phyloP scores from a whole-genome alignment of 2,113 vertebrate genomes.

The Salvelinus alpinus region DNA sequence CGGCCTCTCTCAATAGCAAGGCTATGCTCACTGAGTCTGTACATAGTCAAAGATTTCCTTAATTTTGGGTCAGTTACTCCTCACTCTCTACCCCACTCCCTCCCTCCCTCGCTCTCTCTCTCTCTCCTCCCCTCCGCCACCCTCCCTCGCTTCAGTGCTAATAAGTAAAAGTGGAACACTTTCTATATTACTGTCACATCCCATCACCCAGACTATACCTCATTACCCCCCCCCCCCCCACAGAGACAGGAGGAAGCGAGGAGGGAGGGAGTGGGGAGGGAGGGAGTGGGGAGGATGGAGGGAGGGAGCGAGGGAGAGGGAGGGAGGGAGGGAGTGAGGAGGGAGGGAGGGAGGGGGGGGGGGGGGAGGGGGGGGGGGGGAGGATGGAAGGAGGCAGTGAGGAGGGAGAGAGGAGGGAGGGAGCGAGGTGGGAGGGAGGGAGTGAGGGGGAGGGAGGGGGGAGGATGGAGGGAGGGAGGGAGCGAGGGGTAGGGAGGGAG shows the following conservation, averaged over 20 bases:
- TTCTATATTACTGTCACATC: constrained; percentile 68
- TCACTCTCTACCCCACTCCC: neutral
- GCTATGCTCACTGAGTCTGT: too few relatives aligned
- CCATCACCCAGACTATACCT: constrained; percentile 63
- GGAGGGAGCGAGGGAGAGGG: neutral
- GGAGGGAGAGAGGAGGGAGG: neutral
- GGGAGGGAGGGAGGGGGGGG: neutral
- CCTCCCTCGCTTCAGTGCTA: constrained; percentile 45
- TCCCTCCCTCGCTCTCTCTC: neutral
- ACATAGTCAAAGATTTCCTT: too few relatives aligned
- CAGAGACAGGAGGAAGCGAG: constrained; percentile 24
- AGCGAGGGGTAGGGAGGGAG: constrained; percentile 24
- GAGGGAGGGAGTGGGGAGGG: neutral
- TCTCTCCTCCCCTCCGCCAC: constrained; percentile 14
- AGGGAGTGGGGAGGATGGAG: constrained; percentile 2
- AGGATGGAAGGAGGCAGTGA: neutral
- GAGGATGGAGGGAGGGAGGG: neutral
- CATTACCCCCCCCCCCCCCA: constrained; percentile 38
- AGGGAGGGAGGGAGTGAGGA: constrained; percentile 13
- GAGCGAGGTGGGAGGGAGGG: neutral
- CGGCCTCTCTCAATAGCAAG: too few relatives aligned
- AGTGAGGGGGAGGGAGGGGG: constrained; percentile 3
- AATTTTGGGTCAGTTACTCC: too few relatives aligned
- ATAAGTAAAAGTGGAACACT: constrained; percentile 67
- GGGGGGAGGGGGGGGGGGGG: constrained; percentile 15